Base-by-base conservation (phyloP, 2,797 vertebrate species). In the Orestias chungarensis region DNA sequence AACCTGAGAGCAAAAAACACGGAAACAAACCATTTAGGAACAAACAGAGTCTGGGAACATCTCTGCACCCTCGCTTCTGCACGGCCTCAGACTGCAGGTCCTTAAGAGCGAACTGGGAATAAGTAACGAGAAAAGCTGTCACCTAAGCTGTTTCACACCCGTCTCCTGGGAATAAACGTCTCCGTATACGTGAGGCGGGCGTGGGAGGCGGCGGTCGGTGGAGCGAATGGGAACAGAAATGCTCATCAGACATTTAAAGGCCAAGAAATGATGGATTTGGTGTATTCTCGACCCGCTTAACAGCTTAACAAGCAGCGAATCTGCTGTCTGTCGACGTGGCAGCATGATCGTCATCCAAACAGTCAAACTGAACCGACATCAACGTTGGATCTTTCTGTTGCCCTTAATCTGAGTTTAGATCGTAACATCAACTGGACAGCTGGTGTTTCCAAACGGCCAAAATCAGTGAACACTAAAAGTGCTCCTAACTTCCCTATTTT, bases 1-100 rank as follows among this genome's bases (percentile, higher is more conserved):
- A 98, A 99, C 42, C 98, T 99, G 92, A 66, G 35, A 49, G 64
- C 47, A 49, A 55, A 49, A 55, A 25, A 50, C 38, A 66, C 27
- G 29, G 64, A 82, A 54, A 64, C 20, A 15, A 69, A 68, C 47
- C 65, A 69, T 49, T 64, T 43, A 55, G 52, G 73, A 55, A 31
- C 17, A 1, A 52, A 52, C 49, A 42, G n/a, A n/a, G n/a, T n/a
- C n/a, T n/a, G n/a, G n/a, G 11, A 62, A 20, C 35, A 23, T 6
- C 2, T 64, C 42, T 64, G 38, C 59, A 64, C 35, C n/a, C 59
- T 64, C 25, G 11, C 23, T 42, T 25, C 23, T 12, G 59, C 17
- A 1, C 35, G 42, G 27, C n/a, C 38, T 40, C 59, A 42, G 38
- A 17, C 12, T 44, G 52, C 27, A n/a, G 40, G 27, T 35, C 44